A percentile compares a stretch with the other conserved stretches of the same genome.
These are phyloP conservation scores for Pycnomerus fuliginosus DNA, from an alignment of 2,888 invertebrate genomes.

Conservation along the genomic window DNA sequence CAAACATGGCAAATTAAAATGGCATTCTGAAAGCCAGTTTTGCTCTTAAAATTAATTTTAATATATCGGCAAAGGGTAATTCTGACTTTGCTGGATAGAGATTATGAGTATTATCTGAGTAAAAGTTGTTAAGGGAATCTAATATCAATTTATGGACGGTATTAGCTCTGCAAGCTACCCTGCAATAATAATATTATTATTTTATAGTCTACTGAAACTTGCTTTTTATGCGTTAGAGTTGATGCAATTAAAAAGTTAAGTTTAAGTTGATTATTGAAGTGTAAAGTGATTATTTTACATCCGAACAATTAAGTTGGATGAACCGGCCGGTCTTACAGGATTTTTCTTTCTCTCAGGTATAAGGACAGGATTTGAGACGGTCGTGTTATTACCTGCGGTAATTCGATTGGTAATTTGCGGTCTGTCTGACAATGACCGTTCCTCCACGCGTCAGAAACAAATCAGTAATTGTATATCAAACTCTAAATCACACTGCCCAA, in stretches of 20 bases:
- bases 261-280: slow-evolving; percentile 27
- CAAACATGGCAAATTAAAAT: slow-evolving; percentile 17
- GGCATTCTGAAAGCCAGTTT: slow-evolving; percentile 8
- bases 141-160: too few relatives aligned
- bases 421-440: slow-evolving; percentile 47
- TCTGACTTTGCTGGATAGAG: too few relatives aligned
- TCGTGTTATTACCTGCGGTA: slow-evolving; percentile 41
- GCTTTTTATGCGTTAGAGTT: too few relatives aligned
- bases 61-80: too few relatives aligned
- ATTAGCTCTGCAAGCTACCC: too few relatives aligned
- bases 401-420: slow-evolving; percentile 51
- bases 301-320: slow-evolving; percentile 5
- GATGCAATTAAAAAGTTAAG: too few relatives aligned
- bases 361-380: slow-evolving; percentile 31
- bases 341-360: slow-evolving; percentile 21
- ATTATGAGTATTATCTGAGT: too few relatives aligned
- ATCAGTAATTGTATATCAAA: slow-evolving; percentile 50
- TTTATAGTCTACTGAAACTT: too few relatives aligned
- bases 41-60: too few relatives aligned
- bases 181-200: too few relatives aligned
- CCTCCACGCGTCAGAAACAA: slow-evolving; percentile 48
- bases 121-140: too few relatives aligned
- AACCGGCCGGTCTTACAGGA: slow-evolving; percentile 4
- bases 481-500: slow-evolving; percentile 38
- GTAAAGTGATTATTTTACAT: slow-evolving; percentile 3